phyloP scores from a whole-genome alignment of 2,797 vertebrate species.

The Sebastiscus albofasciatus region DNA sequence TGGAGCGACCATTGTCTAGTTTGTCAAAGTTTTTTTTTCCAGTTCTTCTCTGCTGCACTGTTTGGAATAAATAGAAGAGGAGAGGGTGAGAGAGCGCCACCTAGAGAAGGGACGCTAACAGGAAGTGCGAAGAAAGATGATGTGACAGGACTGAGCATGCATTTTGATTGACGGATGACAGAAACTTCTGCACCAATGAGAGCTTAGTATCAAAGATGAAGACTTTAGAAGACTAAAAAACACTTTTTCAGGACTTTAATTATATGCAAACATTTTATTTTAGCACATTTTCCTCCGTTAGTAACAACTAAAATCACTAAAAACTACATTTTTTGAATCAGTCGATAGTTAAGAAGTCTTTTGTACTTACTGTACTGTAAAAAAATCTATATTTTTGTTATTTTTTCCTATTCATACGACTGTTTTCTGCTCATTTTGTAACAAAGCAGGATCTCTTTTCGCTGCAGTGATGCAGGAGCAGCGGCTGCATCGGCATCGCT shows the following conservation, averaged over 20 bases:
- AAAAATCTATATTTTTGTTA: neutral
- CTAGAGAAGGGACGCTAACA: neutral
- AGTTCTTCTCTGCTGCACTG: neutral
- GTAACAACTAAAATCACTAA: neutral
- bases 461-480: neutral
- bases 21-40: constrained; percentile 26
- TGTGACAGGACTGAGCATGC: neutral
- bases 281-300: neutral
- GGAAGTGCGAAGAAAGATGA: neutral
- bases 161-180: neutral
- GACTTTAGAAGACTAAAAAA: neutral
- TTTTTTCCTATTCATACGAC: neutral
- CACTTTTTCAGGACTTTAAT: neutral
- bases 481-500: constrained; percentile 10
- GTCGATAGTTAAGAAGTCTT: neutral
- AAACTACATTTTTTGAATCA: neutral
- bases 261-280: neutral
- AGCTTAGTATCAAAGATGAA: neutral
- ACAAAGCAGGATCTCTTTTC: neutral
- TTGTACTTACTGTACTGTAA: neutral
- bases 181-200: neutral
- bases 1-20: neutral
- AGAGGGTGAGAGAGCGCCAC: neutral
- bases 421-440: neutral
- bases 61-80: neutral